phyloP scores from a whole-genome alignment of 2,113 vertebrate species.

The Sinocyclocheilus rhinocerous region DNA sequence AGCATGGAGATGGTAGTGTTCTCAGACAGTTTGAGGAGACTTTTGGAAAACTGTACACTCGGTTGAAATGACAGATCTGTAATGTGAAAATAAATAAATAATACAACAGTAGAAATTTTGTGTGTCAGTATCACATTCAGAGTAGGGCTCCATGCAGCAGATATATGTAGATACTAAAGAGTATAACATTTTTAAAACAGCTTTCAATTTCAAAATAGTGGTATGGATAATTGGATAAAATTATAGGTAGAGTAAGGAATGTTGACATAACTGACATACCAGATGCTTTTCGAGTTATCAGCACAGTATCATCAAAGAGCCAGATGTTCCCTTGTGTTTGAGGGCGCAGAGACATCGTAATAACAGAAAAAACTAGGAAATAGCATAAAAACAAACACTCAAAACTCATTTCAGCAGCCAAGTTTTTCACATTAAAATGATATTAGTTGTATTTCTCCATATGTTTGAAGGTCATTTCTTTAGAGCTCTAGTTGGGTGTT shows the following conservation, averaged over 20 bases:
- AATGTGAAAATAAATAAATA: constrained; percentile 46
- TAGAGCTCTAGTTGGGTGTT: neutral
- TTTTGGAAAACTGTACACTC: constrained; percentile 87
- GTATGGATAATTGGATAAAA: no score
- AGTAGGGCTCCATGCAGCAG: neutral
- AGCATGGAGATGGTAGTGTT: constrained; percentile 80
- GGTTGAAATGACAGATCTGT: constrained; percentile 88
- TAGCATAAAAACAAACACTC: constrained; percentile 21
- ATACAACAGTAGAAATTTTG: neutral
- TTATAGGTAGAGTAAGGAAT: neutral
- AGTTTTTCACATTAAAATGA: neutral
- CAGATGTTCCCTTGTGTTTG: constrained; percentile 95
- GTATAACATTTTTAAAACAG: neutral
- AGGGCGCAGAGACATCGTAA: constrained; percentile 88
- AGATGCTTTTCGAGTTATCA: constrained; percentile 88
- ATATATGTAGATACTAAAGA: neutral
- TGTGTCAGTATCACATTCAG: neutral
- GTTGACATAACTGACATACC: constrained; percentile 74
- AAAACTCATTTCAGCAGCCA: neutral
- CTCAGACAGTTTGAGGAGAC: constrained; percentile 79
- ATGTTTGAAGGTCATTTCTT: neutral
- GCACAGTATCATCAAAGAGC: constrained; percentile 91
- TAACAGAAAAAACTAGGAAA: constrained; percentile 87
- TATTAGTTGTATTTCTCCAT: neutral
- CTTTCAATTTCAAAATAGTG: neutral